Conservation (phyloP, 2,113 vertebrate species). For the Myanophis thanlyinensis region DNA sequence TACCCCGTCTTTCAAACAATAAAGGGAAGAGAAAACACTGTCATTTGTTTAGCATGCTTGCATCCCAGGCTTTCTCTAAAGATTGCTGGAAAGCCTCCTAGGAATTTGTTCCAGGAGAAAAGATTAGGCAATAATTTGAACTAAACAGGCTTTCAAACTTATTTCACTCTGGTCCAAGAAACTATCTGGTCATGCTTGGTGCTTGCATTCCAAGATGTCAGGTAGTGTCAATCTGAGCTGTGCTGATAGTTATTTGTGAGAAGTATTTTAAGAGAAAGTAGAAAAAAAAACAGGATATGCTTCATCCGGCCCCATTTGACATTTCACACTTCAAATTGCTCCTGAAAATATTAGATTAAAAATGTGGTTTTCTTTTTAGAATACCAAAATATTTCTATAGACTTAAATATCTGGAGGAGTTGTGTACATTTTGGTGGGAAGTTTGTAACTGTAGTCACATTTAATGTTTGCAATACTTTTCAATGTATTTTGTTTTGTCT, state of each 20-base stretch:
- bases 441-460: not conserved
- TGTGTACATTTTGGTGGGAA: not conserved
- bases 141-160: not conserved
- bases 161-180: not conserved
- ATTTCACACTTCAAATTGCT: not conserved
- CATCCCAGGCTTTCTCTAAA: not conserved
- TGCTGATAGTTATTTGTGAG: not conserved
- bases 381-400: not conserved
- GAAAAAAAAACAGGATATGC: not conserved
- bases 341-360: not conserved
- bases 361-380: not conserved
- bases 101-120: not conserved
- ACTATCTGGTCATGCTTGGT: not conserved
- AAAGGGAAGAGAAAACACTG: not conserved
- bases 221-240: not conserved
- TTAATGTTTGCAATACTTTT: not conserved
- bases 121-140: not conserved
- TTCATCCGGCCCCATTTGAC: not conserved
- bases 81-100: not conserved
- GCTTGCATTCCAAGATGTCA: not conserved
- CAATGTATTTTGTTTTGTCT: not conserved
- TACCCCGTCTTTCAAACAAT: not conserved
- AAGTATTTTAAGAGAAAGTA: not conserved
- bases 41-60: not conserved
- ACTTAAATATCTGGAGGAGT: not conserved